Base-by-base conservation (phyloP, 2,797 vertebrate genomes). In the Danio kyathit region DNA sequence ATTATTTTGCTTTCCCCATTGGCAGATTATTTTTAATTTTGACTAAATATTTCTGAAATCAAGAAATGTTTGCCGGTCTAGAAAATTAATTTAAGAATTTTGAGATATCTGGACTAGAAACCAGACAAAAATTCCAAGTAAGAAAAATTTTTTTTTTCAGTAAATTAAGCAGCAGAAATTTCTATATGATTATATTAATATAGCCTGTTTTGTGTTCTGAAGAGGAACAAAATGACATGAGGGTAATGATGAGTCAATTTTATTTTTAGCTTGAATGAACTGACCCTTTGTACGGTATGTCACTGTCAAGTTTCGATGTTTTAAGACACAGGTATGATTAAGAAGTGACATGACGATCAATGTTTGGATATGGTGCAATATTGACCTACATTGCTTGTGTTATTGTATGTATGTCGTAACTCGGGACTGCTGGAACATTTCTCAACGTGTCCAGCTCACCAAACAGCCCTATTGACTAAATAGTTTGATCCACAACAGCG, bases 401-500 rank as follows among this genome's bases (percentile, higher is more conserved):
- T 74, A 48, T 54, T 70, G 14, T n/a, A 49, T 7, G 7, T 1
- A n/a, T 46, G 17, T 46, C 40, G 61, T 61, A 74, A 61, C 21
- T 74, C 29, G 14, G 7, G 59, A 5, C 16, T 49, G 16, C 21
- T 38, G 14, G 9, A 49, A 29, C 57, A 49, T 61, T 74, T 60
- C 72, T 48, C 44, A 59, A 46, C 0, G 0, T 29, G 52, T 56
- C 40, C 38, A 56, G 69, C 69, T 5, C 46, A 19, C 38, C 48
- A 61, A 64, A 63, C 12, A 71, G 56, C 43, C 54, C 16, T 60
- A 21, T 59, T 59, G 41, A 40, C 44, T 38, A 78, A 69, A 60
- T 12, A 3, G 44, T 67, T 78, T 79, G 46, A 71, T 71, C 67
- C 76, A 61, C 9, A 54, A 61, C 66, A 21, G 56, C 5, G 10